Evolutionary conservation across 2,113 vertebrate species (phyloP), one percentile per base, ranked within the genome.

Genomic region (Mixornis gularis): DNA sequence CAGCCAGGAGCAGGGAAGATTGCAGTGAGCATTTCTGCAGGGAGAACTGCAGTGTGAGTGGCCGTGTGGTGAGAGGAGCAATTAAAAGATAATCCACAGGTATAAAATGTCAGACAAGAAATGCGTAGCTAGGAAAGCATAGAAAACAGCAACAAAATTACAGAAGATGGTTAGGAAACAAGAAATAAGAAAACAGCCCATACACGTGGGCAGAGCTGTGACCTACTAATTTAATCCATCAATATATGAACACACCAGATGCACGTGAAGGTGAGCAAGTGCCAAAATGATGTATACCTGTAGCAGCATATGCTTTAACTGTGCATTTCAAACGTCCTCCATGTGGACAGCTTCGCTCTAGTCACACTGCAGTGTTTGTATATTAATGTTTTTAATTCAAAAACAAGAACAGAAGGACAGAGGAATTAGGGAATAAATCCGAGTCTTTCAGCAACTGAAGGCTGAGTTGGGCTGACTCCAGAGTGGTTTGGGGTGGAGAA

Each of bases 401-500:
- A 86, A 85, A 89, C 69, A 76, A 66, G 66, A 94, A 83, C 30
- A 89, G 85, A 93, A 92, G 79, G 74, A 76, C 48, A 87, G 63
- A 92, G 87, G 60, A 91, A 93, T 83, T 80, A 77, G 60, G 62
- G 79, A 95, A 95, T 92, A 90, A 90, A 94, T 86, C 69, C 3
- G 7, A 86, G 68, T 81, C 48, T 62, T 93, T 49, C 72, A 79
- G 80, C 69, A 84, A 78, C 44, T 52, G 77, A 91, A 86, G 69
- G 27, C 58, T 81, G 83, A 89, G 82, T 29, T 89, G 83, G 72
- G 85, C 84, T 73, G 64, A 79, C 79, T 91, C 73, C 91, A 85
- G 78, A 40, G 79, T 10, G 29, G 44, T 78, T 93, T 71, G 59
- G 76, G 58, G 46, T 89, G 79, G 89, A 87, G 43, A 71, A 65